Base-by-base conservation (phyloP, 2,797 vertebrate species). In the Helicolenus hilgendorfi region DNA sequence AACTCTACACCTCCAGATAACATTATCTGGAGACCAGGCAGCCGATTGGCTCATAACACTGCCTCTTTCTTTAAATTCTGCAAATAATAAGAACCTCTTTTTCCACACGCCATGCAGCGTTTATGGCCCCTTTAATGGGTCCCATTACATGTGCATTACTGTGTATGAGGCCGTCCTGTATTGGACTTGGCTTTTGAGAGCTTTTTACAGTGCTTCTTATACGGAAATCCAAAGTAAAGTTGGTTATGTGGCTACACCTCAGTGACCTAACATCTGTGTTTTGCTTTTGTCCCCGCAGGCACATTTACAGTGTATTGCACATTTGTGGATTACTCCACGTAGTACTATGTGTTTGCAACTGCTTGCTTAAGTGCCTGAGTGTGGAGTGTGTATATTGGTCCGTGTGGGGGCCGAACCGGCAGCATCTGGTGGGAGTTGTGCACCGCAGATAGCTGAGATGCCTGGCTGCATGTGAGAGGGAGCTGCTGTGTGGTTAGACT, bases 401-500 rank as follows among this genome's bases (percentile, higher is more conserved):
- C 27, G 20, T 67, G 65, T 72, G 70, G 68, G 68, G 65, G 26
- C 35, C 53, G 67, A 83, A 49, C 33, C 35, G 4, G 18, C 31
- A 81, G 55, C 79, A 86, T 75, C 87, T 76, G 75, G 69, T 70
- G 35, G 89, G 79, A 84, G 74, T 84, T 81, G 64, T 68, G 82
- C 77, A 49, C 82, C 45, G 18, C 78, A 60, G 77, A 83, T 73
- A 79, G 87, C 70, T 45, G 67, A 87, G 83, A 80, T 71, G 83
- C 63, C 69, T 74, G 83, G 77, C 72, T 92, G 78, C 74, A 76
- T 89, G 77, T 84, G 69, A 89, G 87, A 88, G 88, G 59, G 84
- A 87, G 75, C 38, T 85, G 71, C 88, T 91, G 86, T 95, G 88
- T 91, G 92, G 93, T 94, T 90, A 82, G 83, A 92, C 91, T 97